Base-by-base conservation (phyloP, 2,113 vertebrate species). In the Ciconia stormi region DNA sequence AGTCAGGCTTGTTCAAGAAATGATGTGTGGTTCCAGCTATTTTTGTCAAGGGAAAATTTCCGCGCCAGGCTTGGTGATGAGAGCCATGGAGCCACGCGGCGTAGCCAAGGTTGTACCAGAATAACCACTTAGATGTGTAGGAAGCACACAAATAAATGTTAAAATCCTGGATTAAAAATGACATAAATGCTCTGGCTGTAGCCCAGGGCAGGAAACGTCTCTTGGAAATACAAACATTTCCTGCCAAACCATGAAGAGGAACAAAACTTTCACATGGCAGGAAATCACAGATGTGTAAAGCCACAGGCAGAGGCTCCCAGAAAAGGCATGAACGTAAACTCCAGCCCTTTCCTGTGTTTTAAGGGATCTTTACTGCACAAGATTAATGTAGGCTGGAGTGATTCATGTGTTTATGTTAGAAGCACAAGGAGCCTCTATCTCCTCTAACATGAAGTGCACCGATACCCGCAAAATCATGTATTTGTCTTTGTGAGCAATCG, bases 171-270 rank as follows among this genome's bases (percentile, higher is more conserved):
- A 47, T 90, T 49, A 42, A 40, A 73, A 88, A 69, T 87, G 63
- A 92, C 79, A 89, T 72, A 69, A 95, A 91, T 7, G 71, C 91
- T 93, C 89, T 90, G 83, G 91, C 83, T 40, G 34, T 6, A 49
- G 50, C 89, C 81, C 95, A 81, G 85, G 67, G 78, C 95, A 96
- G 97, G 96, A 95, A 97, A 73, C 90, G 82, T 90, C 95, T 94
- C 65, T 95, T 94, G 94, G 92, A 97, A 97, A 96, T 73, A 91
- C 87, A 95, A 93, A 94, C 32, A 65, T 95, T 92, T 97, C 87
- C 91, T 94, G 96, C 89, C 90, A 77, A 22, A 67, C 55, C 86
- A 23, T 52, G 91, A 50, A 21, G 91, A 77, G 93, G 81, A 91
- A 34, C 73, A 59, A 77, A 76, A 56, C 78, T 95, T 95, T 82